phyloP scores from a whole-genome alignment of 2,888 invertebrate species.

The Gisinianus flammeolus region DNA sequence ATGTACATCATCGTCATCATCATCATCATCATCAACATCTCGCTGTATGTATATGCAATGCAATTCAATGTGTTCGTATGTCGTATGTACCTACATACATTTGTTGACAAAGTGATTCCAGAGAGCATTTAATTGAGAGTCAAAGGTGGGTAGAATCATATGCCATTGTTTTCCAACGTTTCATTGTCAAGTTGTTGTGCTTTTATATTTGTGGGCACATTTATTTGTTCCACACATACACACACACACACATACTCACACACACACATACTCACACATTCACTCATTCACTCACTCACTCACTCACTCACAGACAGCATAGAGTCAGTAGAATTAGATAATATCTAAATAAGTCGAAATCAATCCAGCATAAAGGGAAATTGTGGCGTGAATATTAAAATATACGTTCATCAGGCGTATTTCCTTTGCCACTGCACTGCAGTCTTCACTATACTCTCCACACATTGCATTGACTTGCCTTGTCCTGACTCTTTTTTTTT shows the following conservation, averaged over 20 bases:
- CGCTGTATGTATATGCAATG: too few species aligned
- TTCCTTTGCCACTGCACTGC: constrained; percentile 38
- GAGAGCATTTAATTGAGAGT: constrained; percentile 5
- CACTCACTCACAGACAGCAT: too few species aligned
- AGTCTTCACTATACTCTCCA: background rate
- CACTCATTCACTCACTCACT: too few species aligned
- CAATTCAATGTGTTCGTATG: background rate
- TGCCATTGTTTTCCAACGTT: background rate
- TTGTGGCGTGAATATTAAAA: constrained; percentile 51
- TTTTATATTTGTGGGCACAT: background rate
- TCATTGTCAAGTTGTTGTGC: background rate
- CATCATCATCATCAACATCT: too few species aligned
- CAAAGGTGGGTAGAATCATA: background rate
- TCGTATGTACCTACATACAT: background rate
- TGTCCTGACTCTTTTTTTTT: too few species aligned
- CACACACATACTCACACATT: too few species aligned
- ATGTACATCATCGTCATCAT: too few species aligned
- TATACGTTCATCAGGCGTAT: constrained; percentile 51
- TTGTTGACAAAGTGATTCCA: constrained; percentile 1
- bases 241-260: background rate
- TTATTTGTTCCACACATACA: background rate
- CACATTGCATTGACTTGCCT: background rate
- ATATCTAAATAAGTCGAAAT: constrained; percentile 36
- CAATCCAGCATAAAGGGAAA: constrained; percentile 39
- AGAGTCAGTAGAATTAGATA: constrained; percentile 8